A percentile compares a stretch with the other conserved stretches of the same genome.
These are phyloP conservation scores for Psettodes erumei DNA, from an alignment of 2,113 vertebrate species.

Conservation along the genomic window DNA sequence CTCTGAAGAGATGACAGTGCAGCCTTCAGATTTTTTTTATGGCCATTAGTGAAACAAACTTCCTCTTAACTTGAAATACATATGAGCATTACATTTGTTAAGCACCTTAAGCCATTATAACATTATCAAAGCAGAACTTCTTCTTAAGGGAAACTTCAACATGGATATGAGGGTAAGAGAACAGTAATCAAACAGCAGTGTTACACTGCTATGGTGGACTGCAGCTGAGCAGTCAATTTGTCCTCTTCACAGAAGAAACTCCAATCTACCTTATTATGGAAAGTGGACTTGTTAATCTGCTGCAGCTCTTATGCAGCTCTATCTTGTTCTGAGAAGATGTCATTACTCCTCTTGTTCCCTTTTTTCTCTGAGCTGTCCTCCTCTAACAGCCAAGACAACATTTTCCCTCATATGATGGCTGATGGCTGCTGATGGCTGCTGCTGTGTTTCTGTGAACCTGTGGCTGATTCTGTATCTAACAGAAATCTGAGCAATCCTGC, in stretches of 20 bases:
- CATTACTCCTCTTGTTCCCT: neutral
- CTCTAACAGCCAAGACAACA: neutral
- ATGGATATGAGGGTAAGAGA: neutral
- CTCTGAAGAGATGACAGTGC: neutral
- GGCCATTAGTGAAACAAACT: neutral
- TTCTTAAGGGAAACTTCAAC: neutral
- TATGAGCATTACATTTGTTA: neutral
- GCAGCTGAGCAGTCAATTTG: constrained; percentile 7
- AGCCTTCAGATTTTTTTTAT: neutral
- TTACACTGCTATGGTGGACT: neutral
- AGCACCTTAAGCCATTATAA: neutral
- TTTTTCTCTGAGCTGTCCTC: neutral
- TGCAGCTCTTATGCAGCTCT: constrained; percentile 13
- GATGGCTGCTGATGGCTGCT: no score
- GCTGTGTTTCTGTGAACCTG: no score
- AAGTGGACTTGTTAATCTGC: constrained; percentile 31
- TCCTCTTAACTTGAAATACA: constrained; percentile 7
- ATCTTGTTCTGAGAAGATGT: constrained; percentile 10
- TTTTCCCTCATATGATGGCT: no score
- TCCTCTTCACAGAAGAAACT: constrained; percentile 27
- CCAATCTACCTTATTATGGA: constrained; percentile 22
- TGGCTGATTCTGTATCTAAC: no score
- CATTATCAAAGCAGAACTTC: neutral
- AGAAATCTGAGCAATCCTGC: no score
- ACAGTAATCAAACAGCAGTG: neutral